Conservation (phyloP, 2,113 vertebrate genomes). For the Otus sunia region DNA sequence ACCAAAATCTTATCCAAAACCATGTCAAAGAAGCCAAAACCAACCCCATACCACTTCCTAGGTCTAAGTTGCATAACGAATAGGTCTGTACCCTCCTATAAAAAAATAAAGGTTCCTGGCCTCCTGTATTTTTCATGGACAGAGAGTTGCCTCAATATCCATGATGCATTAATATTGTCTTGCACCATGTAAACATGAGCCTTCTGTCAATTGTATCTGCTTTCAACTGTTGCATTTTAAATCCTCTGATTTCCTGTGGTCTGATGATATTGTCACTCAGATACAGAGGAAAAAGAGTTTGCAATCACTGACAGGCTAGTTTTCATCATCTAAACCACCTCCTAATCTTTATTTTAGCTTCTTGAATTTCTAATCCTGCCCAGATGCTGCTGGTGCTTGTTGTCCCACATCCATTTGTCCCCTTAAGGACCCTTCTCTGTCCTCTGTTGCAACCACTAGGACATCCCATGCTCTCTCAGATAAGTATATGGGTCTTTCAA, state of each 20-base stretch:
- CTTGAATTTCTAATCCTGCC: background rate
- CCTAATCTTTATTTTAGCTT: background rate
- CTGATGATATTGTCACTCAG: background rate
- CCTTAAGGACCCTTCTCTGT: background rate
- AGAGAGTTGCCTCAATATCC: background rate
- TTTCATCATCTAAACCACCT: background rate
- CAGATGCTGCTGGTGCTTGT: background rate
- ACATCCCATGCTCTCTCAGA: background rate
- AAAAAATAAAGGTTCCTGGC: background rate
- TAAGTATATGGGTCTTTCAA: background rate
- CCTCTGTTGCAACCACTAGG: background rate
- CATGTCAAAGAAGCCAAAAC: slow-evolving; percentile 55
- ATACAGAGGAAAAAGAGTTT: background rate
- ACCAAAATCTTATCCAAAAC: slow-evolving; percentile 61
- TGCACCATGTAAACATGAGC: background rate
- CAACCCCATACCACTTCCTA: slow-evolving; percentile 64
- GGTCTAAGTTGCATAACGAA: slow-evolving; percentile 60
- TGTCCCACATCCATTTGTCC: background rate
- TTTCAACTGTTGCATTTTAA: background rate
- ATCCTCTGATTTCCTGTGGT: background rate
- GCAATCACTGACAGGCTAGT: background rate
- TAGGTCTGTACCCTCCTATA: slow-evolving; percentile 5
- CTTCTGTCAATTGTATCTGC: background rate
- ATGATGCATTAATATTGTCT: background rate
- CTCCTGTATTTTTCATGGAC: background rate